Conservation (phyloP, 1,140 invertebrate genomes). For the Drosophila kikkawai region DNA sequence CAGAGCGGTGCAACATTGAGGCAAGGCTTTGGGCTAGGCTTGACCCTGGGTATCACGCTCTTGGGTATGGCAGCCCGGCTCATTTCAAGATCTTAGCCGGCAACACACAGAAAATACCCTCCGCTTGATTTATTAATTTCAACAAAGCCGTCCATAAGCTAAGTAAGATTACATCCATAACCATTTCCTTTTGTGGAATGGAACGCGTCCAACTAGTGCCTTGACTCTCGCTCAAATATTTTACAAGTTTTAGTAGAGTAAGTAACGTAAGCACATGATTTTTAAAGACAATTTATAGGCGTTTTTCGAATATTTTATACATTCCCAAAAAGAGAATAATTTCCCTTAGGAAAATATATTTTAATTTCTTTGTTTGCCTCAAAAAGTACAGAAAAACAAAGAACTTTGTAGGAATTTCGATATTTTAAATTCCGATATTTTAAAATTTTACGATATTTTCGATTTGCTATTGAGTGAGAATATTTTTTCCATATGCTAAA, state of each 20-base stretch:
- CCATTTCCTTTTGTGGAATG: conserved; percentile 38
- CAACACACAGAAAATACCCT: neutral
- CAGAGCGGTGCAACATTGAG: conserved; percentile 53
- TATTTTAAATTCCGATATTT: no score
- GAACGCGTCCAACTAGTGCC: conserved; percentile 50
- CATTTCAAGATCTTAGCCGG: conserved; percentile 19
- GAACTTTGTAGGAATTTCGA: no score
- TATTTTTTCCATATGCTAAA: neutral
- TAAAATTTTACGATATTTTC: no score
- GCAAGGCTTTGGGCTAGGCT: neutral
- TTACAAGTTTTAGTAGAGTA: conserved; percentile 14
- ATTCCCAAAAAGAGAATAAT: neutral
- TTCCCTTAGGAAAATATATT: no score
- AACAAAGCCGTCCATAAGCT: conserved; percentile 44
- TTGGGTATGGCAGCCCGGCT: conserved; percentile 25
- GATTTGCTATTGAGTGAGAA: neutral
- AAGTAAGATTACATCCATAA: conserved; percentile 31
- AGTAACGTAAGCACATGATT: neutral
- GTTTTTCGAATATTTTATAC: neutral
- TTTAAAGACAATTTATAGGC: neutral
- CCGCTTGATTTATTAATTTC: conserved; percentile 12
- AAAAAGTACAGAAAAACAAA: no score
- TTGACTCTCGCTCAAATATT: conserved; percentile 39
- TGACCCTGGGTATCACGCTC: conserved; percentile 18
- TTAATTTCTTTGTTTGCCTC: no score